Percentiles rank a stretch among this genome's conserved stretches.
phyloP scores from a whole-genome alignment of 30 jellyfish, hydroid and myxozoan genomes.

The Clytia hemisphaerica region DNA sequence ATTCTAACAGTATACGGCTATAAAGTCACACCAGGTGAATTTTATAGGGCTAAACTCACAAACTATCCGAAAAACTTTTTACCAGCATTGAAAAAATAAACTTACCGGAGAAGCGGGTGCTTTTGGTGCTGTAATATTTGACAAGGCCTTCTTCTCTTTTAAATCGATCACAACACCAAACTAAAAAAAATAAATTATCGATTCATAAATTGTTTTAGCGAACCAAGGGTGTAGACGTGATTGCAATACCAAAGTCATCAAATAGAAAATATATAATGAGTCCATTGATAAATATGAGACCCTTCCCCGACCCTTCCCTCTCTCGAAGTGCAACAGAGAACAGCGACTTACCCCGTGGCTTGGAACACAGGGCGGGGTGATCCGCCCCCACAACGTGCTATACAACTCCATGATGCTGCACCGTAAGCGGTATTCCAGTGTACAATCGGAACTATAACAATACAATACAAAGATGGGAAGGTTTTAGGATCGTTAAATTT shows the following conservation, averaged over 20 bases:
- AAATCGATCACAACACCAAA: slow-evolving; percentile 92
- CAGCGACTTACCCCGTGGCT: slow-evolving; percentile 42
- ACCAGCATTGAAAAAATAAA: not conserved
- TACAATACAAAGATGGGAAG: too few species aligned
- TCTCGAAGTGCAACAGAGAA: not conserved
- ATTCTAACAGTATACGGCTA: too few species aligned
- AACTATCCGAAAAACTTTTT: not conserved
- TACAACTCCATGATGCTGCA: slow-evolving; percentile 49
- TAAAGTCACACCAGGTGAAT: too few species aligned
- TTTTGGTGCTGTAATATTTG: slow-evolving; percentile 47
- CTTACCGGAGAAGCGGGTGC: slow-evolving; percentile 53
- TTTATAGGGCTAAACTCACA: too few species aligned
- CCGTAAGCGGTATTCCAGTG: slow-evolving; percentile 46
- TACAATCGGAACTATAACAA: slow-evolving; percentile 38
- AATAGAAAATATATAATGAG: not conserved
- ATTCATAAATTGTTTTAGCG: not conserved
- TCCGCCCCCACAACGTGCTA: slow-evolving; percentile 59
- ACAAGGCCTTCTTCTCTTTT: slow-evolving; percentile 52
- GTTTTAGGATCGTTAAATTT: too few species aligned
- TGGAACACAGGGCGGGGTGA: slow-evolving; percentile 75
- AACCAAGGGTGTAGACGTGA: not conserved
- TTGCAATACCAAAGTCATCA: too few species aligned
- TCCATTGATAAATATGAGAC: not conserved
- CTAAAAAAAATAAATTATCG: slow-evolving; percentile 3
- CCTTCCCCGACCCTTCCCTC: not conserved